Conservation (phyloP, 2,113 vertebrate genomes). For the Chaetorhynchus papuensis region DNA sequence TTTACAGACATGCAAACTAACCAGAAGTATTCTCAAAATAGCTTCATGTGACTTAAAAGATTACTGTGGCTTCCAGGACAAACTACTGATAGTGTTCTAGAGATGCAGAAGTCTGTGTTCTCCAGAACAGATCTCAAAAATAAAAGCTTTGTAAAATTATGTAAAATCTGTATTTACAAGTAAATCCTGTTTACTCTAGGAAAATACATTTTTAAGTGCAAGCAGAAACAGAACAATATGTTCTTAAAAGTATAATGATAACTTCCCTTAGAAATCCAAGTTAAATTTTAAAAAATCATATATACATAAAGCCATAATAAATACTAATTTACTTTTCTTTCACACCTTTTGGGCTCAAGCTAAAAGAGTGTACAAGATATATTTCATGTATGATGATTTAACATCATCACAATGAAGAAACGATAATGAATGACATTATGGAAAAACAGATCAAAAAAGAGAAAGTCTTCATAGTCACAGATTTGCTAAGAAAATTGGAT, state of each 20-base stretch:
- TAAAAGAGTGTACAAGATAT: neutral
- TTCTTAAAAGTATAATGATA: neutral
- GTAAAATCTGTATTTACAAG: neutral
- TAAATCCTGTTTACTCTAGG: neutral
- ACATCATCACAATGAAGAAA: neutral
- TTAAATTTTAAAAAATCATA: neutral
- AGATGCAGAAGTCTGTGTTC: neutral
- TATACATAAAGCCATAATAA: neutral
- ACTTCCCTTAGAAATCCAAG: neutral
- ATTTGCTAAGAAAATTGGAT: neutral
- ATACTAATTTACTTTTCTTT: neutral
- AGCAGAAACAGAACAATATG: neutral
- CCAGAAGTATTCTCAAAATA: neutral
- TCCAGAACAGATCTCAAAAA: neutral
- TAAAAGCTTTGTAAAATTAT: neutral
- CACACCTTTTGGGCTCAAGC: neutral
- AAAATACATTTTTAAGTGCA: neutral
- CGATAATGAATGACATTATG: neutral
- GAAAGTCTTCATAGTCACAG: neutral
- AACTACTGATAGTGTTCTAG: neutral
- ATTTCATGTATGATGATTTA: neutral
- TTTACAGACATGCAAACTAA: neutral
- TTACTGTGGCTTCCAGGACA: neutral
- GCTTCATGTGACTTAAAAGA: neutral
- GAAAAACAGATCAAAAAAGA: neutral